Conservation (phyloP, 2,888 invertebrate genomes). For the Lagria hirta region DNA sequence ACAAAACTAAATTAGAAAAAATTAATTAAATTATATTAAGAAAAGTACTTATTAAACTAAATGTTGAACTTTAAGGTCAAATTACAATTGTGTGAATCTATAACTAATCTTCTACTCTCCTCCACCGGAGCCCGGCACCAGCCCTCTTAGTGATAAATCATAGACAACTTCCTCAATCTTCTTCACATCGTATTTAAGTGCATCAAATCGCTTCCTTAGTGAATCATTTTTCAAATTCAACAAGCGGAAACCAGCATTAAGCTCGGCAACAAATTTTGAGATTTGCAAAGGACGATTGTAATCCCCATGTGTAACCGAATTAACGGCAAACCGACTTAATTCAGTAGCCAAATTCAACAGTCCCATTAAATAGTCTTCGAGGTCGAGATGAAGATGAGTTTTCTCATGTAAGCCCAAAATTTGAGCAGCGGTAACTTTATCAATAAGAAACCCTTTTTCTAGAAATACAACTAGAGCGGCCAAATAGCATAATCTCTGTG, state of each 20-base stretch:
- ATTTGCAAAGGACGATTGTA: constrained; percentile 80
- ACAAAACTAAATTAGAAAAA: constrained; percentile 3
- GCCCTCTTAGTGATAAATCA: constrained; percentile 79
- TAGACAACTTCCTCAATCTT: constrained; percentile 92
- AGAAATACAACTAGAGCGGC: constrained; percentile 78
- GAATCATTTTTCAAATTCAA: constrained; percentile 89
- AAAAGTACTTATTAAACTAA: neutral
- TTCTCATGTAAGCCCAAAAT: constrained; percentile 75
- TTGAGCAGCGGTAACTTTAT: constrained; percentile 73
- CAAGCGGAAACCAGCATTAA: constrained; percentile 87
- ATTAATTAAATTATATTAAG: neutral
- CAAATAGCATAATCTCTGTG: constrained; percentile 77
- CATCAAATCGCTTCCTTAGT: constrained; percentile 83
- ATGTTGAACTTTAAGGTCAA: neutral
- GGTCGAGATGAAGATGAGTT: constrained; percentile 84
- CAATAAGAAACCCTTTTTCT: constrained; percentile 73
- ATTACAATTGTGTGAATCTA: neutral
- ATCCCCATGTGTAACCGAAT: constrained; percentile 82
- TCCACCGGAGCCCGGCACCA: constrained; percentile 55
- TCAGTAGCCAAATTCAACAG: constrained; percentile 81
- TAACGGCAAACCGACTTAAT: constrained; percentile 80
- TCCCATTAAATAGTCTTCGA: constrained; percentile 89
- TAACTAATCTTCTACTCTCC: constrained; percentile 4
- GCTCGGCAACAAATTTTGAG: constrained; percentile 79
- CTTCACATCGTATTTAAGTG: constrained; percentile 87